Conservation (phyloP, 2,888 invertebrate species). For the Argyresthia albistria region DNA sequence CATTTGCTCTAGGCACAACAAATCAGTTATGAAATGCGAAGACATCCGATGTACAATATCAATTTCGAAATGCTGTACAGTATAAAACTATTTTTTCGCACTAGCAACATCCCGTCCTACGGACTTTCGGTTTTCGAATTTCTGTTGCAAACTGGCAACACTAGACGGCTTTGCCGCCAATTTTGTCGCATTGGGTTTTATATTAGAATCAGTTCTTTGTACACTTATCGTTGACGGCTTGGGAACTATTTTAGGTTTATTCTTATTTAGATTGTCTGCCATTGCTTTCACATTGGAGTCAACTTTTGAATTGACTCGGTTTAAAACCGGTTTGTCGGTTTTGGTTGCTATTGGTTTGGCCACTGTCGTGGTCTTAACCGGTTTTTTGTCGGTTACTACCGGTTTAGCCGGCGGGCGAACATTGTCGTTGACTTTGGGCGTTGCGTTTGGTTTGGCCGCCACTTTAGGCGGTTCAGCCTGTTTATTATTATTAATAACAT, state of each 20-base stretch:
- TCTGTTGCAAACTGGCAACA: slow-evolving; percentile 84
- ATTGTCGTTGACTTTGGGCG: slow-evolving; percentile 50
- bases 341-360: slow-evolving; percentile 35
- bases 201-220: slow-evolving; percentile 39
- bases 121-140: slow-evolving; percentile 78
- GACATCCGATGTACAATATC: not conserved
- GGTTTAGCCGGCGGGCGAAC: slow-evolving; percentile 43
- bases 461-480: slow-evolving; percentile 58
- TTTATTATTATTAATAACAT: slow-evolving; percentile 73
- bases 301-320: slow-evolving; percentile 44
- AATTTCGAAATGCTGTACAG: not conserved
- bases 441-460: slow-evolving; percentile 49
- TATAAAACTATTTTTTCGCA: slow-evolving; percentile 36
- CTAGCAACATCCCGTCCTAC: slow-evolving; percentile 49
- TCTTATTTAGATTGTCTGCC: slow-evolving; percentile 62
- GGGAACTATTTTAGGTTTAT: slow-evolving; percentile 59
- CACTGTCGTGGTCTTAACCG: slow-evolving; percentile 35
- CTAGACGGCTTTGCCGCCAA: slow-evolving; percentile 75
- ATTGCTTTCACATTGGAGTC: slow-evolving; percentile 54
- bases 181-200: slow-evolving; percentile 53
- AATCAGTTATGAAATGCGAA: not conserved
- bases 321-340: slow-evolving; percentile 34
- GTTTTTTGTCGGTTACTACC: slow-evolving; percentile 50
- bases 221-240: slow-evolving; percentile 39
- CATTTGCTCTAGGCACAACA: not conserved